Conservation (phyloP, 2,797 vertebrate genomes). For the Discoglossus pictus region DNA sequence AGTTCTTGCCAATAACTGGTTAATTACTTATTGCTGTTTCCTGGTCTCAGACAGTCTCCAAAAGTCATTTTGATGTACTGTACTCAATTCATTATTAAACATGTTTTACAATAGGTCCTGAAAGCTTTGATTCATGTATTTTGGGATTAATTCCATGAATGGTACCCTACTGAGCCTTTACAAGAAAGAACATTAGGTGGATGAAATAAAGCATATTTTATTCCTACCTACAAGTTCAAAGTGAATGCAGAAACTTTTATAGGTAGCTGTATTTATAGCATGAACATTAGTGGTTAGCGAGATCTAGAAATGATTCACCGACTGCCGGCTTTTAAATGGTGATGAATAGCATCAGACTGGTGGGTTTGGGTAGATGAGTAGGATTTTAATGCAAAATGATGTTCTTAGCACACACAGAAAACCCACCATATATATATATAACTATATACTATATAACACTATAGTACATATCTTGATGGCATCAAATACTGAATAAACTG, state of each 20-base stretch:
- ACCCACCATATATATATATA: too few relatives aligned
- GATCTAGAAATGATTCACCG: slow-evolving; percentile 17
- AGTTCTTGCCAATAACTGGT: too few relatives aligned
- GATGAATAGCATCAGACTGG: slow-evolving; percentile 17
- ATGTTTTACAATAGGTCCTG: too few relatives aligned
- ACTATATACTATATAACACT: too few relatives aligned
- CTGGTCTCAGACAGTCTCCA: too few relatives aligned
- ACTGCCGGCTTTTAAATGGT: slow-evolving; percentile 22
- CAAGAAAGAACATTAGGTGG: slow-evolving; percentile 5
- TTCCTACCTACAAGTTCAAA: slow-evolving; percentile 23
- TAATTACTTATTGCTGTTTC: too few relatives aligned
- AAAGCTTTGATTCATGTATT: not conserved
- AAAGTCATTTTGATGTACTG: too few relatives aligned
- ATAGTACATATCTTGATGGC: too few relatives aligned
- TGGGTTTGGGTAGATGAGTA: slow-evolving; percentile 5
- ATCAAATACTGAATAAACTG: too few relatives aligned
- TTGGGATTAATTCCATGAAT: not conserved
- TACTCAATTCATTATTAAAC: too few relatives aligned
- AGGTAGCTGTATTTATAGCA: slow-evolving; percentile 19
- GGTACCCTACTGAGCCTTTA: slow-evolving; percentile 6
- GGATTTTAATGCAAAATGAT: too few relatives aligned
- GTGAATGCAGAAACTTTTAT: slow-evolving; percentile 25
- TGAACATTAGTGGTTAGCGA: slow-evolving; percentile 18
- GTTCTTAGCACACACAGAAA: too few relatives aligned
- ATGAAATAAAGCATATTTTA: slow-evolving; percentile 2